phyloP scores from a whole-genome alignment of 2,797 vertebrate genomes.

The Tiaroga cobitis region DNA sequence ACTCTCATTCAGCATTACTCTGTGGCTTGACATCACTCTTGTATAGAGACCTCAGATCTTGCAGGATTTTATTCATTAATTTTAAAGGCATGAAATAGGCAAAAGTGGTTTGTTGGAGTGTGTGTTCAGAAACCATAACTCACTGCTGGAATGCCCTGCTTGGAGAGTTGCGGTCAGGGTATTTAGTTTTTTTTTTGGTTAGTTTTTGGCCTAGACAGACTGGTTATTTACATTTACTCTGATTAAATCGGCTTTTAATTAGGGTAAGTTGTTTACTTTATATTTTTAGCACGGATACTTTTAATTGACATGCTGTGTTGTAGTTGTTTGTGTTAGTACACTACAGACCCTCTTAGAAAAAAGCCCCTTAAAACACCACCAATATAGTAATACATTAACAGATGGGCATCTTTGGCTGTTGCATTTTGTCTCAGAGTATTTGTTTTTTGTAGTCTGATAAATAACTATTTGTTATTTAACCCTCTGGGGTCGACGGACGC shows the following conservation, averaged over 20 bases:
- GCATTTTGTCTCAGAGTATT: not conserved
- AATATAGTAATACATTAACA: not conserved
- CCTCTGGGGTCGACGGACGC: too few species aligned
- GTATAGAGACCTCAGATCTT: constrained; percentile 19
- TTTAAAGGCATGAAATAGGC: constrained; percentile 38
- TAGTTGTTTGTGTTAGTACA: not conserved
- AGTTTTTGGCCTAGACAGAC: not conserved
- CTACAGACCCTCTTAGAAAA: not conserved
- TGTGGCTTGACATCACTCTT: constrained; percentile 36
- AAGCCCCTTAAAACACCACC: not conserved
- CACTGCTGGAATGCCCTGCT: constrained; percentile 41
- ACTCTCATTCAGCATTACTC: constrained; percentile 25
- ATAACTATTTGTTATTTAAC: not conserved
- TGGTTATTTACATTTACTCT: not conserved
- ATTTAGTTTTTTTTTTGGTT: not conserved
- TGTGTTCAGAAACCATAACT: constrained; percentile 44
- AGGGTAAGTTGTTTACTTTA: not conserved
- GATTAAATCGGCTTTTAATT: constrained; percentile 11
- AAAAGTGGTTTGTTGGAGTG: constrained; percentile 43
- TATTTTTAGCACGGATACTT: too few species aligned
- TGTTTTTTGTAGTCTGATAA: not conserved
- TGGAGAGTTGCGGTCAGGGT: constrained; percentile 35
- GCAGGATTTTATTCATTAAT: constrained; percentile 35
- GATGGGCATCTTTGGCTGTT: not conserved
- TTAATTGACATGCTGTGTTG: not conserved